These are phyloP conservation scores for Pygathrix nemaeus DNA, from an alignment of 2,113 vertebrate species.

Conservation along the genomic window DNA sequence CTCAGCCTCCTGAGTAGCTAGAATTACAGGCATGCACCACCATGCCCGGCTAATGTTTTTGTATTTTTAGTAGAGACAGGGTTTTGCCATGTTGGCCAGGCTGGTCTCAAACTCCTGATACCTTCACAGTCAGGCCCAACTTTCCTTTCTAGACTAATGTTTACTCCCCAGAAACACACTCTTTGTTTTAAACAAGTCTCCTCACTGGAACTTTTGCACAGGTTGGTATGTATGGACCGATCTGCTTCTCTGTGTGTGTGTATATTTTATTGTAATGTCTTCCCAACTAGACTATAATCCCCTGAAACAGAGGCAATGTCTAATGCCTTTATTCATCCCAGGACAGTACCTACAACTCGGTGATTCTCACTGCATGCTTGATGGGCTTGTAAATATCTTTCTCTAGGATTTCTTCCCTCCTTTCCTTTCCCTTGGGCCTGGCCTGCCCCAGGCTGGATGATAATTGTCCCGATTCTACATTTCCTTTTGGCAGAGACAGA, in stretches of 20 bases:
- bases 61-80: no score
- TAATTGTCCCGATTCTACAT: slow-evolving; percentile 11
- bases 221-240: background rate
- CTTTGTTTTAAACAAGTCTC: background rate
- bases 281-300: background rate
- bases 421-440: background rate
- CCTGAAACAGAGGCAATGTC: background rate
- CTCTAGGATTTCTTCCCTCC: background rate
- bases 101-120: background rate
- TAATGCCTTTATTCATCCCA: background rate
- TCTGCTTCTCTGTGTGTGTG: background rate
- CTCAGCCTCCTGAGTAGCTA: no score
- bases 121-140: slow-evolving; percentile 26
- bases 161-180: background rate
- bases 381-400: background rate
- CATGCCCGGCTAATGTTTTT: no score
- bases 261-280: background rate
- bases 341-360: background rate
- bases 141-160: slow-evolving; percentile 15
- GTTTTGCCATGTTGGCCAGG: no score
- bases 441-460: background rate
- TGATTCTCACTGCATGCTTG: background rate
- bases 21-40: no score
- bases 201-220: background rate
- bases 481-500: slow-evolving; percentile 22